These are phyloP conservation scores for Zapus hudsonius DNA, from an alignment of 2,113 vertebrate species.

Conservation along the genomic window DNA sequence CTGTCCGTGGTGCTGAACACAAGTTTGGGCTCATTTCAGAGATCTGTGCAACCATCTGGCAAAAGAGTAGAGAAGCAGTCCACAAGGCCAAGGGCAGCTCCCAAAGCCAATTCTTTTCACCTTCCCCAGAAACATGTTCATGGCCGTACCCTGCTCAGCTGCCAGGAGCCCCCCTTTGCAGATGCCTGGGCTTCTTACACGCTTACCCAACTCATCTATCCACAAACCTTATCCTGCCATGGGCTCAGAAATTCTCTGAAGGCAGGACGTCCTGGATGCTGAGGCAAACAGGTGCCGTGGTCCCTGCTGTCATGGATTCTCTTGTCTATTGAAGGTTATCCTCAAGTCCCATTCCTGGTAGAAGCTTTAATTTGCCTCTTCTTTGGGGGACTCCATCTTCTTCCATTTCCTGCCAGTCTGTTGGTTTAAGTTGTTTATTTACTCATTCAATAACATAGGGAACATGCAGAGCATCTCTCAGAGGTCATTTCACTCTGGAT, in stretches of 20 bases:
- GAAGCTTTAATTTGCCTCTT: slow-evolving; percentile 26
- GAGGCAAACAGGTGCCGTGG: not conserved
- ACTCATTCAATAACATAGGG: not conserved
- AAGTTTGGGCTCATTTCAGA: not conserved
- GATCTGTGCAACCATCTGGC: slow-evolving; percentile 26
- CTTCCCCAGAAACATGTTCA: not conserved
- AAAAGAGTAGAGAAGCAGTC: not conserved
- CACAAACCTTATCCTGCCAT: not conserved
- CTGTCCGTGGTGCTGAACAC: slow-evolving; percentile 73
- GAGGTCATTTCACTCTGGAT: not conserved
- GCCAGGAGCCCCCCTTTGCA: not conserved
- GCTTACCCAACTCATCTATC: not conserved
- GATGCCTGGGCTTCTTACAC: not conserved
- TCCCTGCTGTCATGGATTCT: not conserved
- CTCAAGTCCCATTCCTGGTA: not conserved
- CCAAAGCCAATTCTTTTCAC: not conserved
- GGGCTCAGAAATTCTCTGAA: not conserved
- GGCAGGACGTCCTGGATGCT: not conserved
- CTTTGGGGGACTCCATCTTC: not conserved
- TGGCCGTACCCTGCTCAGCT: not conserved
- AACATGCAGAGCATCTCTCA: not conserved
- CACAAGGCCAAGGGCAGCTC: slow-evolving; percentile 2
- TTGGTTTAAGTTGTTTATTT: slow-evolving; percentile 17
- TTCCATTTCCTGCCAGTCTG: slow-evolving; percentile 1
- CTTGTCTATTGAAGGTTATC: not conserved